Conservation (phyloP, 2,113 vertebrate species). For the Myotis davidii region DNA sequence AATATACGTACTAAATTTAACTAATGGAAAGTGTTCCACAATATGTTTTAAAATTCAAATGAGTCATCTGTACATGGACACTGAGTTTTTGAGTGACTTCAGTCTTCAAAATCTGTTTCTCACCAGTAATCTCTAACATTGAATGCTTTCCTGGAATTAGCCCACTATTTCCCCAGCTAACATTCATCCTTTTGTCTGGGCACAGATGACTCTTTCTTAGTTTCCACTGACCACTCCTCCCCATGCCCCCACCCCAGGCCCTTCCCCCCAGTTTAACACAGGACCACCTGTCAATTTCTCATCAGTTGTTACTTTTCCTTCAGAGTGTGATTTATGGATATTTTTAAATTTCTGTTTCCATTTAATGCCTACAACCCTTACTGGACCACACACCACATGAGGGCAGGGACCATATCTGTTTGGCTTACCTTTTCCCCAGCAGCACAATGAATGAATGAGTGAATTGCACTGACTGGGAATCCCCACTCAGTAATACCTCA, state of each 20-base stretch:
- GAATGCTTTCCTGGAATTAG: background rate
- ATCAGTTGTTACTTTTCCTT: background rate
- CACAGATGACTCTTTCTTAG: background rate
- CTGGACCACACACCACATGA: background rate
- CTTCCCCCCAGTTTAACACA: background rate
- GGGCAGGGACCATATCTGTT: background rate
- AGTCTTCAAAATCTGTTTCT: background rate
- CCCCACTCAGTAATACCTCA: background rate
- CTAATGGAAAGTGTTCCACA: background rate
- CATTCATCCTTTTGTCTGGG: background rate
- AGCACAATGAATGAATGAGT: background rate
- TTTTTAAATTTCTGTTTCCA: background rate
- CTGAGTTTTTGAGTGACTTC: slow-evolving; percentile 19
- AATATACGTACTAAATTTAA: background rate
- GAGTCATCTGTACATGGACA: background rate
- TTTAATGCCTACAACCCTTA: background rate
- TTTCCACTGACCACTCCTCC: background rate
- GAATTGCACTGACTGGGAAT: background rate
- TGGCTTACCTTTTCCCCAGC: background rate
- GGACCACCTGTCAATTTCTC: background rate
- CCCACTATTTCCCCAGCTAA: background rate
- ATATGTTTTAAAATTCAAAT: background rate
- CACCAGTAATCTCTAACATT: background rate
- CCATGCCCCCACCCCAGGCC: accelerated
- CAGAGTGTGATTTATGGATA: background rate